Evolutionary conservation across 2,888 invertebrate species (phyloP), one percentile per base, ranked within the genome.

Genomic region (Phortica magna): DNA sequence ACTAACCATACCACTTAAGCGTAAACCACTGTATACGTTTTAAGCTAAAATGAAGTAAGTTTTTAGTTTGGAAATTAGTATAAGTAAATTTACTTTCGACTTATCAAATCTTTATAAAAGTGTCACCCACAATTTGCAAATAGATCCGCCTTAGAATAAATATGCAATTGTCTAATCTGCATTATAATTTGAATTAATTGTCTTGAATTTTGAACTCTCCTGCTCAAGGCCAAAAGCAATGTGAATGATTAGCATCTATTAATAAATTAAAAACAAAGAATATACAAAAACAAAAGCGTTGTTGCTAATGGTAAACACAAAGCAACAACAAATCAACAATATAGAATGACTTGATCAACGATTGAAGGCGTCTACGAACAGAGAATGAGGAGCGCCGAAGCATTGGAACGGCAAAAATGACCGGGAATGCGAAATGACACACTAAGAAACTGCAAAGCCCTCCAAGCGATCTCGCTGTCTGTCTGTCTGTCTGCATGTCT

Each of bases 231-330:
- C 48, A 48, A 22, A 70, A 19, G 17, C 7, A 19, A 19, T 53
- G 31, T 48, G 70, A 55, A 17, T 71, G 70, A 71, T 71, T 71
- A 55, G 42, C 53, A 71, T 71, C 70, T 71, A 71, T 71, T 17
- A 61, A 61, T 61, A 61, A 22, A 61, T 22, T 19, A 17, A 61
- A 17, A 71, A 71, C 14, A 53, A 53, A 53, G 19, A 70, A 14
- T 17, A n/a, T 70, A 22, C 53, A 14, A 53, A 65, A 65, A 19
- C 61, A 61, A 17, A 65, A n/a, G 14, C 65, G 39, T 4, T 71
- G 70, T 71, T 71, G 70, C n/a, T 71, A 71, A 71, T 71, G 42
- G 31, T 22, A 55, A 67, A 67, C 17, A 14, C 67, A 42, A 67
- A 71, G 41, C 68, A 43, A 70, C 67, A 41, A 42, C 48, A 65